These are phyloP conservation scores for Poeciliopsis occidentalis DNA, from an alignment of 2,113 vertebrate genomes.

Conservation along the genomic window DNA sequence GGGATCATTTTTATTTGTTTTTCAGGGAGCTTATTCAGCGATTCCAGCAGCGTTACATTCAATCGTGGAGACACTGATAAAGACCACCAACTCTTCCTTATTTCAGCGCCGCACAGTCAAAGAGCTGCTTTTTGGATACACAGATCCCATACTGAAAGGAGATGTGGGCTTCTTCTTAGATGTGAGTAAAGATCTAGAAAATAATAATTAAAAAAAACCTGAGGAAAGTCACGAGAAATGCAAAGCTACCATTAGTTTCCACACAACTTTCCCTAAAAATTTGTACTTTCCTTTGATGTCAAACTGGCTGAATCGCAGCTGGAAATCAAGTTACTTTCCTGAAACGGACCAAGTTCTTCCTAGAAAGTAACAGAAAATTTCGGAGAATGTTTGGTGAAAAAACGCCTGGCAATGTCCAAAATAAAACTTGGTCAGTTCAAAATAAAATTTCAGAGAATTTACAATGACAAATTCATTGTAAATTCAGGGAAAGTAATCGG, in stretches of 20 bases:
- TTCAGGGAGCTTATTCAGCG: constrained; percentile 81
- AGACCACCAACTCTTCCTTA: constrained; percentile 75
- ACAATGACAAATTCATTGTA: background rate
- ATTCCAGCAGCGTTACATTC: background rate
- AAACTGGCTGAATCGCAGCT: no score
- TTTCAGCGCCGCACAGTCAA: constrained; percentile 86
- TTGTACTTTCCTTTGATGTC: background rate
- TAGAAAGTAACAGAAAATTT: no score
- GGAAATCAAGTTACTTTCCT: no score
- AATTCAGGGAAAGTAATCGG: background rate
- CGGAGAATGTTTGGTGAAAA: no score
- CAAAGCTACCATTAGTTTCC: background rate
- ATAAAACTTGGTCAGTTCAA: background rate
- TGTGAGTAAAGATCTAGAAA: constrained; percentile 68
- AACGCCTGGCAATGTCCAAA: background rate
- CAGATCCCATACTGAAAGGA: constrained; percentile 76
- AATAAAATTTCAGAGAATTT: no score
- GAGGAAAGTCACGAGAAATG: background rate
- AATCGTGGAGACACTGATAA: constrained; percentile 72
- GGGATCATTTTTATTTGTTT: constrained; percentile 7
- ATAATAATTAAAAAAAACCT: background rate
- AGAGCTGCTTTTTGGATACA: constrained; percentile 93
- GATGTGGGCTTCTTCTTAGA: constrained; percentile 84
- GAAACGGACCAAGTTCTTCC: no score
- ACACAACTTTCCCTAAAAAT: background rate